Conservation (phyloP, 2,113 vertebrate species). For the Numenius arquata region DNA sequence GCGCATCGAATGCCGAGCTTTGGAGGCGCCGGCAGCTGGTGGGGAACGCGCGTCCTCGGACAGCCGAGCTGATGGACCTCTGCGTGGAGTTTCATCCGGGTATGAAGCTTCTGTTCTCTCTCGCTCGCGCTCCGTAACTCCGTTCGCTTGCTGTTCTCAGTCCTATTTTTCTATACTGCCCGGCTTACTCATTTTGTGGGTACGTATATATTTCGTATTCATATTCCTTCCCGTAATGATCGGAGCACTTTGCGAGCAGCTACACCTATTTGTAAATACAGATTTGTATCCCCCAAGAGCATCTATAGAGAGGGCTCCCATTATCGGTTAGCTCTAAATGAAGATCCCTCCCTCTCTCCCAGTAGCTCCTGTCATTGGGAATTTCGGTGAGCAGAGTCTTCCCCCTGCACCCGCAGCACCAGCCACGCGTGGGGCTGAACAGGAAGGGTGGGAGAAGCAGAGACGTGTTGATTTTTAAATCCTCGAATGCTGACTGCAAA, state of each 20-base stretch:
- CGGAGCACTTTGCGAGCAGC: background rate
- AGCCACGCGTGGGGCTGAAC: background rate
- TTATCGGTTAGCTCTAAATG: fast-evolving
- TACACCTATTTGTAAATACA: background rate
- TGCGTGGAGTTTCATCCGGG: background rate
- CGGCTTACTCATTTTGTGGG: background rate
- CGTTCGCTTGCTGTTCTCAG: fast-evolving
- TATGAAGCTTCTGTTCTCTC: background rate
- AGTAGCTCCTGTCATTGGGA: background rate
- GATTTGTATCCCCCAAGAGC: background rate
- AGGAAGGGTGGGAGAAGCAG: background rate
- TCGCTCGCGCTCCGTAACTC: fast-evolving
- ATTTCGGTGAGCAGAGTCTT: fast-evolving
- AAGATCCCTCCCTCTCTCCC: background rate
- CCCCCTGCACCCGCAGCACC: no score
- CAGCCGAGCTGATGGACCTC: fast-evolving
- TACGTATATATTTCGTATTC: background rate
- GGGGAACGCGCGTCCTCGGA: fast-evolving
- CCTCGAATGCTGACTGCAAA: background rate
- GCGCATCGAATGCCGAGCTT: background rate
- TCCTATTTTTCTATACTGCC: background rate
- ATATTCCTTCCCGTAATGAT: background rate
- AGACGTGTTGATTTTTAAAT: background rate
- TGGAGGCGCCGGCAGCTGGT: background rate
- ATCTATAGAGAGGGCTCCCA: background rate